Evolutionary conservation across 2,113 vertebrate genomes (phyloP), one percentile per base, ranked within the genome.

Genomic region (Heptranchias perlo): DNA sequence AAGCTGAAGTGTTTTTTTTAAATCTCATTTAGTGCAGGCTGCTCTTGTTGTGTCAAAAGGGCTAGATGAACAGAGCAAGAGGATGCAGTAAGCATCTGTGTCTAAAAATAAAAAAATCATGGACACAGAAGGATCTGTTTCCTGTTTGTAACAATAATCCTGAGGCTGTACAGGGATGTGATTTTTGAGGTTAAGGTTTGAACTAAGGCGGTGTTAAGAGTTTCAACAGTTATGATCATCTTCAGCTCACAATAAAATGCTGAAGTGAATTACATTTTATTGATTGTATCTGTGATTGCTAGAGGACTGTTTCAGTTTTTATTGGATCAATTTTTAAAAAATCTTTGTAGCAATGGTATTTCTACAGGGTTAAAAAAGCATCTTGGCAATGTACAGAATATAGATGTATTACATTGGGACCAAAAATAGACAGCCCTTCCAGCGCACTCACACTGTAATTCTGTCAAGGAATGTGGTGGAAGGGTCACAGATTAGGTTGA

Each of bases 91-190:
- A 95, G 64, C 94, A 95, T 95, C 64, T 95, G 64, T 47, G 65
- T 52, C 94, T 95, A 95, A 95, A 95, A 95, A 95, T 95, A 95
- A 95, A 95, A 65, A 69, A 69, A 95, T 49, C 64, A 35, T 95
- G 94, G 65, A 95, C 64, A 95, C 65, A 93, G 10, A 49, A 95
- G 94, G 65, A 95, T 95, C 64, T 95, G 94, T 95, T 95, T 95
- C 94, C 94, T 95, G 94, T 95, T 94, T 73, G 64, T 69, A 95
- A 95, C 94, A 95, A 69, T 95, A 95, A 95, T 69, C 47, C 65
- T 69, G 94, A 67, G 44, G 44, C 44, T 18, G 94, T 67, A 69
- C 44, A 69, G 94, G 64, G 64, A 28, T 52, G 25, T 95, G 94
- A 69, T 69, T 95, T 35, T 94, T 94, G 39, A 93, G 91, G 39